phyloP scores from a whole-genome alignment of 2,113 vertebrate species.

The Xenopus borealis region DNA sequence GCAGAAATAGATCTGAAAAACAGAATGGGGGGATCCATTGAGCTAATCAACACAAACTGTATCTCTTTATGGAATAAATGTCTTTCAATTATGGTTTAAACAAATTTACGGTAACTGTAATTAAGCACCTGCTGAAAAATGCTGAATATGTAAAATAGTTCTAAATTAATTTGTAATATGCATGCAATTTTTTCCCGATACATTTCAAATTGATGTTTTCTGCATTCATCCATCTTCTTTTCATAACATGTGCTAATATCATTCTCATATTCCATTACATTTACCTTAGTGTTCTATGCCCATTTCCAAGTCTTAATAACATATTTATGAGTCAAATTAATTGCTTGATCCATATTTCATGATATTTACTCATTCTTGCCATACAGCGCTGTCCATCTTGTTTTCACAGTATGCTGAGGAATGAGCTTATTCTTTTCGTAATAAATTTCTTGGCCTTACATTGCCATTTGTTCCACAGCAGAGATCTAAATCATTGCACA shows the following conservation, averaged over 20 bases:
- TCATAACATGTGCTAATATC: constrained; percentile 3
- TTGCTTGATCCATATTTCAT: not conserved
- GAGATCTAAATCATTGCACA: constrained; percentile 9
- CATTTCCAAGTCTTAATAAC: constrained; percentile 3
- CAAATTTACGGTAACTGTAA: constrained; percentile 22
- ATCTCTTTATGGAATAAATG: constrained; percentile 26
- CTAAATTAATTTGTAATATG: constrained; percentile 2
- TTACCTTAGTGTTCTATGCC: not conserved
- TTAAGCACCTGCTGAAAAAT: constrained; percentile 31
- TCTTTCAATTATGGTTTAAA: constrained; percentile 22
- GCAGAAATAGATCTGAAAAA: not conserved
- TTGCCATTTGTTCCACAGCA: not conserved
- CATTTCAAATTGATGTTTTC: constrained; percentile 14
- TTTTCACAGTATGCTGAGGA: constrained; percentile 2
- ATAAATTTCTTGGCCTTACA: constrained; percentile 8
- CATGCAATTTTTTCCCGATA: not conserved
- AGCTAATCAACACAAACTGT: constrained; percentile 23
- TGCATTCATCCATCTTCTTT: not conserved
- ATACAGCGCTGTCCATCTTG: not conserved
- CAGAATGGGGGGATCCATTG: constrained; percentile 2
- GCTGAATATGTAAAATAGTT: constrained; percentile 9
- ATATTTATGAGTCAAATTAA: constrained; percentile 28
- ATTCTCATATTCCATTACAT: constrained; percentile 25
- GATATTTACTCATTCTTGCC: not conserved
- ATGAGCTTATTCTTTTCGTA: constrained; percentile 9